phyloP scores from a whole-genome alignment of 2,797 vertebrate genomes.

The Sebastolobus altivelis region DNA sequence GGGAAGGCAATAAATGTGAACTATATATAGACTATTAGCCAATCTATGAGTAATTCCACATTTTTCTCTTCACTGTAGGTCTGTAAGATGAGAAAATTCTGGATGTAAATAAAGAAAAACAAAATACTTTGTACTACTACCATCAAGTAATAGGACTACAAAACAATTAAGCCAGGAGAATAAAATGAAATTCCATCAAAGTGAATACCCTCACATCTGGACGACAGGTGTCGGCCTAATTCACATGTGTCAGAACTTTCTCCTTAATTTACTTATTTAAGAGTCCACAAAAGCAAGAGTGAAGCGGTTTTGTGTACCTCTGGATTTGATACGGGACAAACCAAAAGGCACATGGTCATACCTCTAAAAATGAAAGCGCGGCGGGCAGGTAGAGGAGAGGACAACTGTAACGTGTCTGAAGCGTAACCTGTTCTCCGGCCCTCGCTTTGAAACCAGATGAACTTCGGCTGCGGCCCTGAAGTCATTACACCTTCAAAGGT shows the following conservation, averaged over 20 bases:
- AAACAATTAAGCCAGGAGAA: constrained; percentile 60
- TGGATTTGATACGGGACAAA: constrained; percentile 43
- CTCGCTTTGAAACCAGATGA: constrained; percentile 85
- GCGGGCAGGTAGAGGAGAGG: constrained; percentile 63
- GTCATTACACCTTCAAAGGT: constrained; percentile 88
- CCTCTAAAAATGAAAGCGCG: constrained; percentile 55
- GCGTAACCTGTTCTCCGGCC: constrained; percentile 79
- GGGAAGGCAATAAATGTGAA: not conserved
- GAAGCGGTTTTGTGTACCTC: constrained; percentile 38
- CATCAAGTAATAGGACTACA: constrained; percentile 21
- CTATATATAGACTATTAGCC: constrained; percentile 9
- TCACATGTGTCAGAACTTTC: constrained; percentile 65
- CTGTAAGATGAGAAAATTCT: constrained; percentile 2
- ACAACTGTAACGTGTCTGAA: constrained; percentile 80
- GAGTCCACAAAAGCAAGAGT: constrained; percentile 58
- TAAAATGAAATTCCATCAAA: constrained; percentile 63
- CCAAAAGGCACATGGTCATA: constrained; percentile 34
- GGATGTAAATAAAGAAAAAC: constrained; percentile 13
- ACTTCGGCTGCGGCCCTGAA: constrained; percentile 80
- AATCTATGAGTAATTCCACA: constrained; percentile 23
- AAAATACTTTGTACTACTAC: not conserved
- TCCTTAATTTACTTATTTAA: constrained; percentile 70
- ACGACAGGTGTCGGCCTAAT: constrained; percentile 75
- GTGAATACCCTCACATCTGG: constrained; percentile 77
- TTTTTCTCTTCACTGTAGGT: constrained; percentile 11